Percentiles rank a stretch among this genome's conserved stretches.
These are phyloP conservation scores for Cydia splendana DNA, from an alignment of 1,140 invertebrate species.

Conservation along the genomic window DNA sequence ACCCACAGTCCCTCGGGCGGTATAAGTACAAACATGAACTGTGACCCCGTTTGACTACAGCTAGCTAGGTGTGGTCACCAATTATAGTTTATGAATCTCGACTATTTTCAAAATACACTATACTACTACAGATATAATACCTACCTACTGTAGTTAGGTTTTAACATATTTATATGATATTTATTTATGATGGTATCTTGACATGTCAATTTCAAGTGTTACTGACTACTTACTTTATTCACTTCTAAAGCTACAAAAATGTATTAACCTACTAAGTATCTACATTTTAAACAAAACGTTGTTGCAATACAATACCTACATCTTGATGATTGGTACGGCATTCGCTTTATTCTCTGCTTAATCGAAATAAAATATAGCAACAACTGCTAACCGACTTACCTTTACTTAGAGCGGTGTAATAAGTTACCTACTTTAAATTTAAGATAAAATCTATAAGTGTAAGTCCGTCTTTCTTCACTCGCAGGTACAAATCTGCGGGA, in stretches of 20 bases:
- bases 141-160: too few relatives aligned
- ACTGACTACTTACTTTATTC: too few relatives aligned
- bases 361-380: constrained; percentile 42
- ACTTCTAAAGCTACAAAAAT: too few relatives aligned
- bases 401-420: constrained; percentile 16
- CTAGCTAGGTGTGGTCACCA: not conserved
- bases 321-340: constrained; percentile 32
- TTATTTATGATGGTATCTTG: too few relatives aligned
- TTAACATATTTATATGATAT: too few relatives aligned
- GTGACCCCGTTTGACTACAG: constrained; percentile 40
- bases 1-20: constrained; percentile 39
- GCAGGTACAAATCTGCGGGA: constrained; percentile 49
- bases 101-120: not conserved
- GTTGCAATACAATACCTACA: constrained; percentile 23
- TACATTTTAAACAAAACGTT: constrained; percentile 2
- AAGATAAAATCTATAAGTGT: constrained; percentile 52
- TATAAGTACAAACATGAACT: constrained; percentile 30
- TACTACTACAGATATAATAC: too few relatives aligned
- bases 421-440: constrained; percentile 39
- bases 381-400: constrained; percentile 41
- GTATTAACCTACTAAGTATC: not conserved
- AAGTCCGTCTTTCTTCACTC: constrained; percentile 52
- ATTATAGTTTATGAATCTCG: constrained; percentile 13
- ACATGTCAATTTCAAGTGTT: too few relatives aligned
- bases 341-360: constrained; percentile 39